Evolutionary conservation across 2,113 vertebrate genomes (phyloP).

Genomic region (Corydoras maculifer): DNA sequence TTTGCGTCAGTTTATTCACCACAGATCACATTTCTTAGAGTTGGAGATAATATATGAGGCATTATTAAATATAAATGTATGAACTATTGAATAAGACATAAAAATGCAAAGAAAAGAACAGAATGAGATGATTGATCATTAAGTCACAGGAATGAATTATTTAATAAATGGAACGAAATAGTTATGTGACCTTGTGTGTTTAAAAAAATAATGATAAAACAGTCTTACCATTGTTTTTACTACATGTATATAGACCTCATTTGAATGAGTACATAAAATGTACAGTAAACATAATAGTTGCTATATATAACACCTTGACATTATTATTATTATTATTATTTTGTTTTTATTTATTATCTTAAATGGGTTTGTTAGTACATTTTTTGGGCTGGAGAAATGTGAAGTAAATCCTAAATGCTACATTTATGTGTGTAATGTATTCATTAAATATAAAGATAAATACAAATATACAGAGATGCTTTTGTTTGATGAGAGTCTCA

Average conservation of each 20-base stretch:
- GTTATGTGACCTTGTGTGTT: constrained; percentile 16
- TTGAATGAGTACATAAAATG: too few relatives aligned
- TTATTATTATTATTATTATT: too few relatives aligned
- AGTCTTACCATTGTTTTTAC: constrained; percentile 3
- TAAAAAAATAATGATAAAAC: constrained; percentile 2
- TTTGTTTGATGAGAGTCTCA: too few relatives aligned
- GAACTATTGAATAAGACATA: constrained; percentile 44
- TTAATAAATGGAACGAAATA: constrained; percentile 26
- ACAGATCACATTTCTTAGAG: constrained; percentile 33
- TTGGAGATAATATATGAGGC: constrained; percentile 39
- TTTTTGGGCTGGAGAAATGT: too few relatives aligned
- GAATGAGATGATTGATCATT: constrained; percentile 32
- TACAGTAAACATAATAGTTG: too few relatives aligned
- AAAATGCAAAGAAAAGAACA: constrained; percentile 38
- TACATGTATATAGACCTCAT: neutral
- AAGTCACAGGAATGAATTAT: constrained; percentile 18
- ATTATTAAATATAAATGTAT: constrained; percentile 48
- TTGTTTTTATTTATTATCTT: too few relatives aligned
- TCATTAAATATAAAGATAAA: too few relatives aligned
- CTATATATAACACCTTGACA: too few relatives aligned
- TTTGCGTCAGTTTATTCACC: constrained; percentile 45
- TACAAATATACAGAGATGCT: too few relatives aligned
- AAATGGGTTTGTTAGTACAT: too few relatives aligned
- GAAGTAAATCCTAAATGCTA: too few relatives aligned
- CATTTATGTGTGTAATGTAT: too few relatives aligned